Percentiles rank a stretch among this genome's conserved stretches.
Evolutionary conservation across 2,888 invertebrate genomes (phyloP).

Genomic region (Diaperis boleti): DNA sequence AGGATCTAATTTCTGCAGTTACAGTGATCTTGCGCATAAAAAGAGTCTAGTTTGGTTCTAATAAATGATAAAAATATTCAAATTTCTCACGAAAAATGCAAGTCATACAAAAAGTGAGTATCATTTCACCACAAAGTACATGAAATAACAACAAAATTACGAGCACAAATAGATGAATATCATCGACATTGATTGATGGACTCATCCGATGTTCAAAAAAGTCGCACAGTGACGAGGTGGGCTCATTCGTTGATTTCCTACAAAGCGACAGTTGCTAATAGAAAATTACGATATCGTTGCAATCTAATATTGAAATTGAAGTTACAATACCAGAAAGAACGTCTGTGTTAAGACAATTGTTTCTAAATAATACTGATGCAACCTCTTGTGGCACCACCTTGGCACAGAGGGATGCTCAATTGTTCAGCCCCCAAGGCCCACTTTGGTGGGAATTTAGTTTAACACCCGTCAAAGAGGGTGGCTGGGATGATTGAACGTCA

Average conservation of each 20-base stretch:
- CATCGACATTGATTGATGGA: conserved; percentile 54
- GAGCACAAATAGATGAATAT: conserved; percentile 52
- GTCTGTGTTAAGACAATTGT: background rate
- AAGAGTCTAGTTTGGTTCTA: conserved; percentile 15
- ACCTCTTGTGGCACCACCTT: background rate
- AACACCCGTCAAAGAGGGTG: conserved; percentile 59
- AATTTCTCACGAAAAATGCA: conserved; percentile 37
- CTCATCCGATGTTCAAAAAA: conserved; percentile 15
- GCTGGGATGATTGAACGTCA: conserved; percentile 58
- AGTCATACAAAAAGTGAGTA: conserved; percentile 30
- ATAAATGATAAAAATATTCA: conserved; percentile 44
- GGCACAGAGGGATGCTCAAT: conserved; percentile 46
- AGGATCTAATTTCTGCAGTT: too few species aligned
- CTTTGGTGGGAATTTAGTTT: conserved; percentile 59
- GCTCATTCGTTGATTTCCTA: conserved; percentile 2
- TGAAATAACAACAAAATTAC: conserved; percentile 49
- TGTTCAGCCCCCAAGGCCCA: conserved; percentile 54
- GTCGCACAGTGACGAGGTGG: background rate
- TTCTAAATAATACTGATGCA: background rate
- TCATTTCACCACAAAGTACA: conserved; percentile 45
- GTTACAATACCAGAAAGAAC: background rate
- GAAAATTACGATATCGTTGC: too few species aligned
- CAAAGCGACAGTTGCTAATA: background rate
- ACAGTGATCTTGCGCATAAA: too few species aligned
- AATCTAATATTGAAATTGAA: background rate